Conservation (phyloP, 2,113 vertebrate genomes). For the Chionis minor region DNA sequence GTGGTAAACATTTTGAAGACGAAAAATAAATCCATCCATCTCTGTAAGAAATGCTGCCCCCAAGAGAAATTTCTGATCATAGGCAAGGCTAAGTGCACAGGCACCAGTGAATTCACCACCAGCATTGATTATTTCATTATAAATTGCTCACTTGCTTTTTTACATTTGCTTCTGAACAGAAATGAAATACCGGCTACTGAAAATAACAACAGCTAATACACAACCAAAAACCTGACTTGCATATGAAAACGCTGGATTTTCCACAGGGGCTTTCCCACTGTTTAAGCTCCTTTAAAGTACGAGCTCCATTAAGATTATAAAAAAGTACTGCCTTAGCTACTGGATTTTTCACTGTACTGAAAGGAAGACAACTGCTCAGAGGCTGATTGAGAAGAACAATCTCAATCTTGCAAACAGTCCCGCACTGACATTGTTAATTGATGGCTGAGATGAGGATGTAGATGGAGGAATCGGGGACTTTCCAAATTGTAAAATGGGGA, state of each 20-base stretch:
- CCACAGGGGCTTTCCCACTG: constrained; percentile 52
- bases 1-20: constrained; percentile 31
- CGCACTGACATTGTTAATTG: neutral
- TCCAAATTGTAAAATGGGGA: constrained; percentile 17
- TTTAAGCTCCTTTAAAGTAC: constrained; percentile 50
- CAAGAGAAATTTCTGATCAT: constrained; percentile 65
- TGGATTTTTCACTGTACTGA: neutral
- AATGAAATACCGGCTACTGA: constrained; percentile 47
- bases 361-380: neutral
- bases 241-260: constrained; percentile 54
- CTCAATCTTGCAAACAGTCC: neutral
- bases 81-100: constrained; percentile 52
- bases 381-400: neutral
- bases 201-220: constrained; percentile 47
- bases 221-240: constrained; percentile 44
- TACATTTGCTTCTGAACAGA: constrained; percentile 51
- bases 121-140: constrained; percentile 59
- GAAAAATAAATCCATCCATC: constrained; percentile 61
- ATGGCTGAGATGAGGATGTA: neutral
- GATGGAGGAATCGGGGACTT: constrained; percentile 5
- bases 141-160: constrained; percentile 55
- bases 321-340: neutral
- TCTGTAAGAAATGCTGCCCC: constrained; percentile 65
- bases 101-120: constrained; percentile 25
- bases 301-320: constrained; percentile 30